Evolutionary conservation across 2,797 vertebrate species (phyloP), one percentile per base, ranked within the genome.

Genomic region (Helostoma temminkii): DNA sequence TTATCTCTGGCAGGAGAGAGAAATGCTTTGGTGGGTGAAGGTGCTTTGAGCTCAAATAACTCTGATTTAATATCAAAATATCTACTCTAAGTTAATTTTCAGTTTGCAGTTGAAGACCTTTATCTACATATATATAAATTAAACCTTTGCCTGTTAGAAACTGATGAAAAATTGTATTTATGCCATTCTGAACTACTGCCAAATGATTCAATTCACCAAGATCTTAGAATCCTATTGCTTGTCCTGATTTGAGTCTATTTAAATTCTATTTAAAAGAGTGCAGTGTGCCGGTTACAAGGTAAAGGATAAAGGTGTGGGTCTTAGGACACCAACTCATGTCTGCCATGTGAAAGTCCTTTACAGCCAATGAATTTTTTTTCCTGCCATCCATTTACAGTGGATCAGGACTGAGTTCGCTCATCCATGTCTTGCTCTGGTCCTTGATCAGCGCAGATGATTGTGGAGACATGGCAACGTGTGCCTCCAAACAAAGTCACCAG

Each of bases 1-100:
- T 26, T 32, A 32, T 32, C 32, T n/a, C 9, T n/a, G 37, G 30
- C 26, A 55, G 41, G 5, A 25, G 36, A 54, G 16, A 50, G 25
- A 60, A 57, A 26, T 50, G 19, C 1, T 32, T 10, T 9, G 32
- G 32, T 41, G n/a, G 30, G 66, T 22, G 22, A 41, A 52, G 64
- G 25, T 48, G 14, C 4, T 7, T 43, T 42, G 10, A 62, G 15
- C 47, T 58, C 18, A 8, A 25, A 47, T 39, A 56, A 60, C 7
- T n/a, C 24, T 62, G n/a, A 37, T 26, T 41, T 11, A 56, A 56
- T 36, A 6, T 5, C 15, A 32, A 32, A 9, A 11, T 32, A 9
- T 32, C 26, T 24, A 32, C 21, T 34, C 30, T 32, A 32, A 32
- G 9, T 9, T 9, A 32, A 10, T 34, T 37, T 15, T 43, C 4